Conservation (phyloP, 1,140 invertebrate species). For the Pseudomyrmex sp. region DNA sequence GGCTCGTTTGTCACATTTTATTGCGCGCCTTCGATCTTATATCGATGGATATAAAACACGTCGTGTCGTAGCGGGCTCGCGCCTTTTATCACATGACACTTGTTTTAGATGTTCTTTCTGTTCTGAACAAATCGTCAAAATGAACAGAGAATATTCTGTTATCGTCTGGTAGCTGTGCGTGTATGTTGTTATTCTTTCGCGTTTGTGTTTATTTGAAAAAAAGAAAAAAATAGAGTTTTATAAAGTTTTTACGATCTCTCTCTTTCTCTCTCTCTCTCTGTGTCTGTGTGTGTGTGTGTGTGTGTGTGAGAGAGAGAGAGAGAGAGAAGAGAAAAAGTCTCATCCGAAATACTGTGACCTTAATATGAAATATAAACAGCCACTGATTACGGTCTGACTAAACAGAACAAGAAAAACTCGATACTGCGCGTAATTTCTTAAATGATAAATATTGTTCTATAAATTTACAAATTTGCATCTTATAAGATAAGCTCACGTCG, state of each 20-base stretch:
- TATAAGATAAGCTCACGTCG: neutral
- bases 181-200: no score
- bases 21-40: slow-evolving; percentile 47
- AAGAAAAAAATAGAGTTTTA: no score
- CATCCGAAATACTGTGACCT: no score
- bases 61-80: slow-evolving; percentile 18
- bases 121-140: neutral
- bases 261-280: no score
- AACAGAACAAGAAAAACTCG: no score
- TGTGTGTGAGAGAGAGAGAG: no score
- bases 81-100: slow-evolving; percentile 31
- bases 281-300: no score
- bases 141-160: neutral
- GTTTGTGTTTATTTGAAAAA: no score
- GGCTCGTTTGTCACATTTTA: slow-evolving; percentile 36
- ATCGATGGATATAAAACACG: slow-evolving; percentile 46
- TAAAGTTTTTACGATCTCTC: no score
- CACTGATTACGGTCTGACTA: neutral
- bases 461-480: neutral
- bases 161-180: no score
- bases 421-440: neutral
- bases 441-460: neutral
- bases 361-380: neutral
- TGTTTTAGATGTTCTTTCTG: slow-evolving; percentile 6
- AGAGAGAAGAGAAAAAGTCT: no score